A percentile compares a stretch with the other conserved stretches of the same genome.
phyloP scores from a whole-genome alignment of 2,888 invertebrate species.

The Clanis bilineata region DNA sequence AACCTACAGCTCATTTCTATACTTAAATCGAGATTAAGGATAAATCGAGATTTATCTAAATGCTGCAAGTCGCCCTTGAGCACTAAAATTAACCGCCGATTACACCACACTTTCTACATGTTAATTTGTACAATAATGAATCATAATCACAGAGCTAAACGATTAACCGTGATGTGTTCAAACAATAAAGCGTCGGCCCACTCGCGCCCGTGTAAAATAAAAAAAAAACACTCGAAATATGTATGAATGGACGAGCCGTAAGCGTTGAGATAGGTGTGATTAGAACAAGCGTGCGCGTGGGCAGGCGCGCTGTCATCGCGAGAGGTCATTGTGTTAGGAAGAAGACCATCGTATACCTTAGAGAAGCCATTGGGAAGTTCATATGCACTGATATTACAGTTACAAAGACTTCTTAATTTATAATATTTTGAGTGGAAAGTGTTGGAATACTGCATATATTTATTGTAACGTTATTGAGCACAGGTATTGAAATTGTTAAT shows the following conservation, averaged over 20 bases:
- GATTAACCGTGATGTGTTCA: conserved; percentile 52
- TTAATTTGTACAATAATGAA: conserved; percentile 18
- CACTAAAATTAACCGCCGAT: neutral
- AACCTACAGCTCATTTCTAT: too few species aligned
- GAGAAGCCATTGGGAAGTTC: conserved; percentile 39
- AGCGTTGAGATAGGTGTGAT: conserved; percentile 71
- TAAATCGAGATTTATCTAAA: too few species aligned
- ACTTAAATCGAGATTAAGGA: too few species aligned
- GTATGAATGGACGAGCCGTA: conserved; percentile 66
- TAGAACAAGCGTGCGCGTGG: conserved; percentile 72
- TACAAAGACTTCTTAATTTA: too few species aligned
- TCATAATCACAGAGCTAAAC: conserved; percentile 27
- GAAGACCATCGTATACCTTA: conserved; percentile 46
- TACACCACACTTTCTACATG: neutral
- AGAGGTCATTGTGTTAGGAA: conserved; percentile 67
- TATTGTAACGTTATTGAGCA: too few species aligned
- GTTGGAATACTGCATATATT: too few species aligned
- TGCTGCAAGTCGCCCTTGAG: neutral
- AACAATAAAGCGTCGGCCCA: conserved; percentile 66
- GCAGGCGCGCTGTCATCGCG: conserved; percentile 72
- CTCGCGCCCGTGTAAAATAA: conserved; percentile 54
- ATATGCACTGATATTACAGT: neutral
- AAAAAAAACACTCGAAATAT: conserved; percentile 65
- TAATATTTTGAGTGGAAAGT: neutral
- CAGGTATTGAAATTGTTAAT: too few species aligned